Percentiles rank a stretch among this genome's conserved stretches.
Conservation (phyloP, 2,113 vertebrate species). For the Pterocles gutturalis region DNA sequence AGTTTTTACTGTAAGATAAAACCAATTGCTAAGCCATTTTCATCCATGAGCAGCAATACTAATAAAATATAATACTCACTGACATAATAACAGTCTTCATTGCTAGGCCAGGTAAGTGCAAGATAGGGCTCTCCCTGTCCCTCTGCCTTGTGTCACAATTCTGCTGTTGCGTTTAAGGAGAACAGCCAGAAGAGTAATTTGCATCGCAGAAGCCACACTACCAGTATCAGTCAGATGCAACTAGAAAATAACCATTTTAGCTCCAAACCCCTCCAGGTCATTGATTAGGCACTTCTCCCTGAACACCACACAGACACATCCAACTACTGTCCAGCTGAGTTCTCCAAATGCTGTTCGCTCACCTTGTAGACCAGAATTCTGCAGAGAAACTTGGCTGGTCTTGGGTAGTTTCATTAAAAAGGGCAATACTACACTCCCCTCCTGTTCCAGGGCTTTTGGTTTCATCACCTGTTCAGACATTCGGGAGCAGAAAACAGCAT, state of each 20-base stretch:
- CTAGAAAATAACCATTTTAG: not conserved
- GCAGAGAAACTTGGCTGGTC: conserved; percentile 51
- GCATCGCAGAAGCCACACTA: not conserved
- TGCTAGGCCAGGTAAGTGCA: not conserved
- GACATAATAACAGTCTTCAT: not conserved
- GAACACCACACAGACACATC: not conserved
- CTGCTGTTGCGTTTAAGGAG: not conserved
- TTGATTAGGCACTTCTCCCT: not conserved
- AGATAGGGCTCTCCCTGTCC: not conserved
- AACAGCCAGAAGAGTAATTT: not conserved
- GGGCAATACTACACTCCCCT: conserved; percentile 42
- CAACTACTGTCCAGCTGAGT: not conserved
- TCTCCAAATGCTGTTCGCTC: conserved; percentile 8
- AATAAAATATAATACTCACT: not conserved
- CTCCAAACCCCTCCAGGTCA: not conserved
- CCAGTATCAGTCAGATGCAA: not conserved
- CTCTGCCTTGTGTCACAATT: not conserved
- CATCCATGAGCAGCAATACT: not conserved
- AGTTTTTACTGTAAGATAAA: not conserved
- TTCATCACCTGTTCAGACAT: conserved; percentile 43
- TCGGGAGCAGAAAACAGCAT: not conserved
- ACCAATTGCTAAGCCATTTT: not conserved
- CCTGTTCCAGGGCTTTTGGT: conserved; percentile 36
- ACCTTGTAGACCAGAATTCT: conserved; percentile 58
- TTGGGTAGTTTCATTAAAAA: conserved; percentile 54